Conservation (phyloP, 2,113 vertebrate species). For the Ptilorrhoa leucosticta region DNA sequence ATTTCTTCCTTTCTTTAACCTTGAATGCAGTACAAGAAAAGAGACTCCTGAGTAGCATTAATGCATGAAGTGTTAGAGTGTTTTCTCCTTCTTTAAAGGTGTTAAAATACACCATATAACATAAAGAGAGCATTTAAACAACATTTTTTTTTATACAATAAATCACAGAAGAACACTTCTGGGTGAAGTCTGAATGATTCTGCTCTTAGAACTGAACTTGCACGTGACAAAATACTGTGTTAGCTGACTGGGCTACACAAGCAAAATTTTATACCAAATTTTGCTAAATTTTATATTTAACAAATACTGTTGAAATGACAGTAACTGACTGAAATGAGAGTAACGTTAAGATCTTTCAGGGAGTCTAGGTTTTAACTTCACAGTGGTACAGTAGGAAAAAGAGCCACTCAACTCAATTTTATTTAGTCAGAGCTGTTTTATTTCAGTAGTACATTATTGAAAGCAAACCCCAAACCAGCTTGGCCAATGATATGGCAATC, state of each 20-base stretch:
- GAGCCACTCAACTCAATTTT: neutral
- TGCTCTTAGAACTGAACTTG: neutral
- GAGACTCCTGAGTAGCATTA: neutral
- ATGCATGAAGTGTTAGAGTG: neutral
- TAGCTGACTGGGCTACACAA: neutral
- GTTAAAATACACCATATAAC: neutral
- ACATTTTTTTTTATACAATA: neutral
- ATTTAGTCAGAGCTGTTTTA: neutral
- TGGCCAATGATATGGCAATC: neutral
- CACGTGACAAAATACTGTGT: accelerated
- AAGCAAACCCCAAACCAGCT: neutral
- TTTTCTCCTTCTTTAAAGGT: neutral
- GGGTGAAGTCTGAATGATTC: neutral
- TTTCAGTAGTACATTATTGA: neutral
- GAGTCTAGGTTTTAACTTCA: neutral
- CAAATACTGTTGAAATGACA: neutral
- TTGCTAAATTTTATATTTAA: neutral
- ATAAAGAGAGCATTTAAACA: neutral
- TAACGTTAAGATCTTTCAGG: neutral
- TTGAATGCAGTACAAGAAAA: neutral
- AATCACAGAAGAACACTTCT: neutral
- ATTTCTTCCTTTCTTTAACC: neutral
- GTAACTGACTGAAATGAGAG: neutral
- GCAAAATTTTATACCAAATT: neutral
- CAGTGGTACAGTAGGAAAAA: neutral